phyloP scores from a whole-genome alignment of 2,888 invertebrate genomes.

The Leptinotarsa rubiginosa region DNA sequence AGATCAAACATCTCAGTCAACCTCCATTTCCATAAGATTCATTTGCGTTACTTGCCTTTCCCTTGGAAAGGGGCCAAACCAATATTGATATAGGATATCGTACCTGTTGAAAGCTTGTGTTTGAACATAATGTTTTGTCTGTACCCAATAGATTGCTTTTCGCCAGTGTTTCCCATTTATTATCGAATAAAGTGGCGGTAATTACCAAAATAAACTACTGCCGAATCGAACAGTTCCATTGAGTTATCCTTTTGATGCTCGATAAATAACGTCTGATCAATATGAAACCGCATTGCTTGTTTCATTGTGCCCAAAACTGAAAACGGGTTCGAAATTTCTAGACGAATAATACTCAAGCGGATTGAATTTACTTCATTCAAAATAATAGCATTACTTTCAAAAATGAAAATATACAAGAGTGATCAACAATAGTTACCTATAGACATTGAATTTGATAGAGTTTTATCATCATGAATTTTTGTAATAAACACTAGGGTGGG shows the following conservation, averaged over 20 bases:
- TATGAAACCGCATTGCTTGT: not conserved
- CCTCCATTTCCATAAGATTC: not conserved
- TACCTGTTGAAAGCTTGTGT: not conserved
- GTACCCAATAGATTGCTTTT: not conserved
- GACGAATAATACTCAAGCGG: no score
- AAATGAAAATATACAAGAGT: no score
- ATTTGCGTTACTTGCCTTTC: not conserved
- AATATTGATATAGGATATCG: not conserved
- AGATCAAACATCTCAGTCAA: not conserved
- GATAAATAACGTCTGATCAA: not conserved
- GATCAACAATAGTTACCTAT: no score
- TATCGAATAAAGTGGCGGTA: constrained; percentile 1
- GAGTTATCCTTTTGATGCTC: not conserved
- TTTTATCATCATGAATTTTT: no score
- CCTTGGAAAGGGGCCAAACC: not conserved
- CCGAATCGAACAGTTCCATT: not conserved
- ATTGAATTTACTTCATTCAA: no score
- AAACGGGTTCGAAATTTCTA: not conserved
- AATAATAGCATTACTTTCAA: no score
- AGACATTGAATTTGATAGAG: no score
- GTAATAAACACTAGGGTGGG: no score
- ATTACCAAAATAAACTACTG: constrained; percentile 2
- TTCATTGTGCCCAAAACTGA: not conserved
- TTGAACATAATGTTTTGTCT: not conserved
- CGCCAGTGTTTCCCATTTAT: not conserved